Percentiles rank a stretch among this genome's conserved stretches.
Evolutionary conservation across 2,797 vertebrate genomes (phyloP).

Genomic region (Denticeps clupeoides): DNA sequence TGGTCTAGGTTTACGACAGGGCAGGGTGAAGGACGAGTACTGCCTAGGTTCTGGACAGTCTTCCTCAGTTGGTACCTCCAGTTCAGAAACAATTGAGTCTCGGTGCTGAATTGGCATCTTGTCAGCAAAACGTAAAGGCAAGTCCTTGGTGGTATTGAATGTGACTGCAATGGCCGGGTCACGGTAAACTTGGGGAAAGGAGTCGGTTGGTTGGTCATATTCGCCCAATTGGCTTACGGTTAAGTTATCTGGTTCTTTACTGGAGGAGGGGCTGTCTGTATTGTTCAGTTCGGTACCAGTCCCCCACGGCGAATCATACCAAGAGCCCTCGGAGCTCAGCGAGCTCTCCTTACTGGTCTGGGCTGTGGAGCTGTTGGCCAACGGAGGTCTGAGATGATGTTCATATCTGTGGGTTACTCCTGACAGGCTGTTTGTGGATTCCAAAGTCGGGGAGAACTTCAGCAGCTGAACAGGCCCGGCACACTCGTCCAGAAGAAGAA

Average conservation of each 20-base stretch:
- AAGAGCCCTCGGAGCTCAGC: conserved; percentile 82
- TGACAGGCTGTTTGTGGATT: conserved; percentile 52
- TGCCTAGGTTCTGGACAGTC: conserved; percentile 54
- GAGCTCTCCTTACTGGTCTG: conserved; percentile 88
- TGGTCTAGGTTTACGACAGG: conserved; percentile 71
- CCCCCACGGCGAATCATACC: conserved; percentile 92
- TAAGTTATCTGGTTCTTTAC: conserved; percentile 52
- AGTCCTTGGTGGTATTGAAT: conserved; percentile 50
- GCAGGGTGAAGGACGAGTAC: conserved; percentile 80
- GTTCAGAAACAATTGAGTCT: conserved; percentile 72
- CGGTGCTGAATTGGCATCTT: conserved; percentile 49
- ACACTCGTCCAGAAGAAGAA: conserved; percentile 52
- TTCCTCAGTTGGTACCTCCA: conserved; percentile 67
- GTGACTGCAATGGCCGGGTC: conserved; percentile 58
- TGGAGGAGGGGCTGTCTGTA: conserved; percentile 55
- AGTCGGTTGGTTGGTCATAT: conserved; percentile 64
- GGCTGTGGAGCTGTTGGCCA: conserved; percentile 58
- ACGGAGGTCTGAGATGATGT: conserved; percentile 41
- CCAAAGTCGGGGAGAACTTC: conserved; percentile 75
- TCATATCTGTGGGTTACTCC: conserved; percentile 52
- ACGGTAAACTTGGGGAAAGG: conserved; percentile 69
- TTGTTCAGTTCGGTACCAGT: conserved; percentile 65
- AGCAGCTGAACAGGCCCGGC: conserved; percentile 81
- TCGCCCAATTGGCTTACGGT: conserved; percentile 50
- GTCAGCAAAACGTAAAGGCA: conserved; percentile 56